phyloP scores from a whole-genome alignment of 2,888 invertebrate genomes.

The Meandrusa payeni region DNA sequence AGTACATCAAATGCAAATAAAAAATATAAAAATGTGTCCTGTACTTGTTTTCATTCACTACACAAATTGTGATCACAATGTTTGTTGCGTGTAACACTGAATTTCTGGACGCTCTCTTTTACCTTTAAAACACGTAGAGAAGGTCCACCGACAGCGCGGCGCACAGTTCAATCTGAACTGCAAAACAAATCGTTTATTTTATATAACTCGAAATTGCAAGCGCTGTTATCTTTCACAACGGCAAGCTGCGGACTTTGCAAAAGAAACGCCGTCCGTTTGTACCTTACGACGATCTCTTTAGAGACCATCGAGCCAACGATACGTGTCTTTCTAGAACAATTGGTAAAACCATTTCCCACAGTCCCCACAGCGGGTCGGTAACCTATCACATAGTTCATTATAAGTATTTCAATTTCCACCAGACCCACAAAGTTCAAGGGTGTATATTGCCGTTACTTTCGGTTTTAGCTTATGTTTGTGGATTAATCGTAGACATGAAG shows the following conservation, averaged over 20 bases:
- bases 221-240: conserved; percentile 56
- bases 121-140: conserved; percentile 19
- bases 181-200: conserved; percentile 58
- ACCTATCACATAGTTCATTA: background rate
- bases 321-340: conserved; percentile 11
- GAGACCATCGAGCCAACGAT: background rate
- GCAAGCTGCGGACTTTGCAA: conserved; percentile 32
- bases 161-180: conserved; percentile 45
- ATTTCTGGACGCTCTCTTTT: conserved; percentile 15
- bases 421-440: conserved; percentile 10
- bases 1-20: no score
- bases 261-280: conserved; percentile 25
- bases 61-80: no score
- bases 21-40: no score
- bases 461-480: background rate
- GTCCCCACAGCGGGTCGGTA: background rate
- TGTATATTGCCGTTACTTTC: conserved; percentile 1
- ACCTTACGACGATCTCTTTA: conserved; percentile 22
- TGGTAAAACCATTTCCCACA: conserved; percentile 12
- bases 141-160: conserved; percentile 39
- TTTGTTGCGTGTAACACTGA: no score
- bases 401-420: conserved; percentile 12
- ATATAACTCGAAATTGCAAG: conserved; percentile 68
- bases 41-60: no score
- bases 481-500: no score